phyloP scores from a whole-genome alignment of 2,888 invertebrate genomes.

The Eilema caniola region DNA sequence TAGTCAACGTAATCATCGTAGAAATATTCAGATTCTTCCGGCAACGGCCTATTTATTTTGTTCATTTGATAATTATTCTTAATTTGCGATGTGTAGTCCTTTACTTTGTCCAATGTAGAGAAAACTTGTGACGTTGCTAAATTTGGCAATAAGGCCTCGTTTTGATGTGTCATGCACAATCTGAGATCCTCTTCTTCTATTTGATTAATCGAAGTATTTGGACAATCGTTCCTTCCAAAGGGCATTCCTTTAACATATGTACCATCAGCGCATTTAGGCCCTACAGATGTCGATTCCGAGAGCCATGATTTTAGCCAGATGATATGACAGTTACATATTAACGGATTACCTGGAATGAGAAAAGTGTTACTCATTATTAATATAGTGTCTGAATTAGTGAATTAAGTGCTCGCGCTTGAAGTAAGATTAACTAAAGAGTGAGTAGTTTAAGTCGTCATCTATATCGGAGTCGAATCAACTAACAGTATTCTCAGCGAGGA shows the following conservation, averaged over 20 bases:
- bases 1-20: constrained; percentile 95
- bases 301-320: constrained; percentile 95
- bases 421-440: background rate
- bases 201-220: constrained; percentile 60
- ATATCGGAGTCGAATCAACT: too few relatives aligned
- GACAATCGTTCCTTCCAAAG: constrained; percentile 90
- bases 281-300: constrained; percentile 90
- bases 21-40: constrained; percentile 93
- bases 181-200: constrained; percentile 86
- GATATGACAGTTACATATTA: constrained; percentile 93
- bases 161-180: constrained; percentile 89
- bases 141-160: constrained; percentile 87
- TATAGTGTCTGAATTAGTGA: too few relatives aligned
- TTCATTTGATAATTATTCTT: constrained; percentile 79
- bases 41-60: constrained; percentile 88
- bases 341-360: constrained; percentile 90
- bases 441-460: background rate
- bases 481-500: background rate
- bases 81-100: constrained; percentile 78
- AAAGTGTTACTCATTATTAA: background rate
- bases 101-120: constrained; percentile 86
- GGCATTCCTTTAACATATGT: constrained; percentile 91
- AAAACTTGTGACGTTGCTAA: constrained; percentile 87
- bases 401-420: background rate
- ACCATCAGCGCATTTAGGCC: constrained; percentile 93